phyloP scores from a whole-genome alignment of 2,888 invertebrate genomes.

The Pterobdella sp. region DNA sequence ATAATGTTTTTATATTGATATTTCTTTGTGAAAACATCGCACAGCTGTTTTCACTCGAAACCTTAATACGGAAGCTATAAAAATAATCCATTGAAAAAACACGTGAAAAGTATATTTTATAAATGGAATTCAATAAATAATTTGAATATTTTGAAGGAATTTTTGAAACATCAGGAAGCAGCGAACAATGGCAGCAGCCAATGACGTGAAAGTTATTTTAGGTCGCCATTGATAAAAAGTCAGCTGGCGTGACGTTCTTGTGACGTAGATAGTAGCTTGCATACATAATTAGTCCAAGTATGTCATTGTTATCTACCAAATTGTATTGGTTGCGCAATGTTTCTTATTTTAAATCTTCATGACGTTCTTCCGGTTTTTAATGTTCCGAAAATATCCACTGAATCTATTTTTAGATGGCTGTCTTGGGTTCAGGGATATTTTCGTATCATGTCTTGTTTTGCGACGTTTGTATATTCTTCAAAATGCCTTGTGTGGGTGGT shows the following conservation, averaged over 20 bases:
- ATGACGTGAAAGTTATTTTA: constrained; percentile 12
- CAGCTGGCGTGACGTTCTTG: background rate
- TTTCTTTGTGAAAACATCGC: too few relatives aligned
- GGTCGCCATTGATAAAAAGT: constrained; percentile 12
- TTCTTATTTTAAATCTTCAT: background rate
- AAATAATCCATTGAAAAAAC: too few relatives aligned
- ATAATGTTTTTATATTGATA: too few relatives aligned
- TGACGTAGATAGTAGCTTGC: constrained; percentile 12
- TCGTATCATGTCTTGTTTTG: background rate
- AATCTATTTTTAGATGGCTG: background rate
- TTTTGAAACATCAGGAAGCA: constrained; percentile 6
- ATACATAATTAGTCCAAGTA: background rate
- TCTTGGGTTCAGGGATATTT: background rate
- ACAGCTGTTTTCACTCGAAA: too few relatives aligned
- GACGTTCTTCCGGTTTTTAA: constrained; percentile 6
- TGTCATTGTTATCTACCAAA: background rate
- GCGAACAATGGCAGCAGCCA: background rate
- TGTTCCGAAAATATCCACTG: background rate
- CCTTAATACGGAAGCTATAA: too few relatives aligned
- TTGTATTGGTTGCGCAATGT: background rate
- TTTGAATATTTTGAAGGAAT: too few relatives aligned
- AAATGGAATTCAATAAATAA: too few relatives aligned
- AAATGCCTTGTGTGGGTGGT: too few relatives aligned
- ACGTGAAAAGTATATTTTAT: too few relatives aligned
- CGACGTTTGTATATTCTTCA: background rate